Evolutionary conservation across 2,113 vertebrate genomes (phyloP), one percentile per base, ranked within the genome.

Genomic region (Plestiodon gilberti): DNA sequence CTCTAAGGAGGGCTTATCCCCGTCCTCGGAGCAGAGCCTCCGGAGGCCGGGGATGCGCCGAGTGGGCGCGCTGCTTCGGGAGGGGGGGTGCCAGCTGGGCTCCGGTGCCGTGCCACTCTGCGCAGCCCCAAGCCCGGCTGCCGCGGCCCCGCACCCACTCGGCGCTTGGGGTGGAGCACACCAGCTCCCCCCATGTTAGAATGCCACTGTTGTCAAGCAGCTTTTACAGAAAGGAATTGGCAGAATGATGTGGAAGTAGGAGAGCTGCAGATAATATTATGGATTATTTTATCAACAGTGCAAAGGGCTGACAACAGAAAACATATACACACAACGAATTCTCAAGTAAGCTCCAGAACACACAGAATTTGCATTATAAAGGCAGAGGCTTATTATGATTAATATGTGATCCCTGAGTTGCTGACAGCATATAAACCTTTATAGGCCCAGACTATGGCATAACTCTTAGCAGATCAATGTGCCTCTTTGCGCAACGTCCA

Each of bases 271-370:
- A 75, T 62, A 40, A 86, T 17, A 71, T 87, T 83, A 80, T 76
- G 23, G 88, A 91, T 90, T 92, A 87, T 89, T 93, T 93, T 87
- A 80, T 83, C 48, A 64, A 86, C 70, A 92, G 84, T 81, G 71
- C 35, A 84, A 87, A 92, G 48, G 48, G 25, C 43, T 91, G 70
- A 81, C 57, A 84, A 83, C 70, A 81, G 28, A 89, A 43, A 92
- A 88, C 23, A 89, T 8, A 48, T 48, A 48, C 71, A 22, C 2
- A 25, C 3, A 35, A 3, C 3, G 13, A 20, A 75, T 84, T 81
- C 69, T 69, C 83, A 82, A 91, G 8, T 59, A 80, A 74, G 64
- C 59, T 22, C 69, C 48, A 77, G 89, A 83, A 88, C 25, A 67
- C 48, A 73, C 7, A 76, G 25, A 90, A 85, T 52, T 87, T 78